phyloP scores from a whole-genome alignment of 2,113 vertebrate genomes.

The Psittacula cyanocephala region DNA sequence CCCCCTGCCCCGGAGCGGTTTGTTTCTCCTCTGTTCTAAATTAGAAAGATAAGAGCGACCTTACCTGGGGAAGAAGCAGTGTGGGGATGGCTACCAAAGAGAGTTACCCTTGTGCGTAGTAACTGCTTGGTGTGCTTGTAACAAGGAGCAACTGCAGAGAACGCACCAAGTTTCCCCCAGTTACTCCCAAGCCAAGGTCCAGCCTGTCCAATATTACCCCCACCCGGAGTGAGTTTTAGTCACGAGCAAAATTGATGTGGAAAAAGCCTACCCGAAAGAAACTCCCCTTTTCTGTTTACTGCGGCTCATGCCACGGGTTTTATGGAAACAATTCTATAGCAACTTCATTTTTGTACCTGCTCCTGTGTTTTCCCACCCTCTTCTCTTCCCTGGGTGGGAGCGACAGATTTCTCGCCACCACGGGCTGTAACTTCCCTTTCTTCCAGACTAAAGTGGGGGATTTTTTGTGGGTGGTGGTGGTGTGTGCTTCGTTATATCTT shows the following conservation, averaged over 20 bases:
- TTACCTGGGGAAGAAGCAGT: conserved; percentile 31
- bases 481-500: rapidly evolving
- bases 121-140: neutral
- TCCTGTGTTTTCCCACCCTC: neutral
- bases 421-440: neutral
- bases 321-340: conserved; percentile 25
- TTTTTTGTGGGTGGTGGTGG: no score
- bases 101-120: neutral
- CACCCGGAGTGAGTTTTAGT: neutral
- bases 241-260: neutral
- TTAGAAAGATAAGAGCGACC: neutral
- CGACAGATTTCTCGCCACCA: neutral
- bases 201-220: neutral
- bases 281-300: neutral
- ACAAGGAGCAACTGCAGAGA: neutral
- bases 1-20: neutral
- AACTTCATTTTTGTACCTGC: conserved; percentile 9
- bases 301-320: neutral
- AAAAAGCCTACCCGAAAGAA: neutral
- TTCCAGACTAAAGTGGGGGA: neutral
- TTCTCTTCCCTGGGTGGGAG: neutral
- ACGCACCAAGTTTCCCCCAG: neutral
- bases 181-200: neutral
- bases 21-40: neutral
- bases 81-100: neutral